Evolutionary conservation across 2,888 invertebrate genomes (phyloP), one percentile per base, ranked within the genome.

Genomic region (Leptogaster cylindrica): DNA sequence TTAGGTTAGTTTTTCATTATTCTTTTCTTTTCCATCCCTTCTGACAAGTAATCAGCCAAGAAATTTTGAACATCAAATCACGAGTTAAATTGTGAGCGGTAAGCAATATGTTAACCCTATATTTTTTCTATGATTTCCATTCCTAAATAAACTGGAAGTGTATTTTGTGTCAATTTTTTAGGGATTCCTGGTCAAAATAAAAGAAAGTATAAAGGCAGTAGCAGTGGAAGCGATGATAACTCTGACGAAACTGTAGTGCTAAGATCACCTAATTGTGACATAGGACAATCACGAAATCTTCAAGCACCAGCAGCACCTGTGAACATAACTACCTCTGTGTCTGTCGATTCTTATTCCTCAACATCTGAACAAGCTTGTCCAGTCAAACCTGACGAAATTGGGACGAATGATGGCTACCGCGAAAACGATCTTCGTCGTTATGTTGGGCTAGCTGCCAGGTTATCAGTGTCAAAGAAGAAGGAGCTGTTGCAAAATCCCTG

Each of bases 401-500:
- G 6, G 1, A 31, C 6, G 7, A 10, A 31, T 10, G 31, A 31
- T 31, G 31, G 31, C 31, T 31, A 31, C 10, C 31, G 10, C 10
- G 31, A 31, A 31, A 31, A 31, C 10, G 31, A 31, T 31, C 31
- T 31, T 6, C 7, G 31, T 31, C 1, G 31, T 31, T 31, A 31
- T 31, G 31, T 31, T 31, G 1, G 31, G 31, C 10, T 1, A 31
- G 31, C 31, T 31, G 10, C 1, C 31, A 6, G 10, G 31, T 10
- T 31, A 10, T 1, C 31, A 10, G 31, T 31, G 31, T 6, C 6
- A 31, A 31, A 31, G 31, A 31, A 31, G 31, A 31, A 10, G 31
- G 28, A 28, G n/a, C n/a, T 48, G 23, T 50, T 50, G 25, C 6
- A 50, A 50, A 50, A 25, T 25, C n/a, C 10, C 25, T 50, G 25